Conservation (phyloP, 1,140 invertebrate species). For the Rhagoletis zephyria region DNA sequence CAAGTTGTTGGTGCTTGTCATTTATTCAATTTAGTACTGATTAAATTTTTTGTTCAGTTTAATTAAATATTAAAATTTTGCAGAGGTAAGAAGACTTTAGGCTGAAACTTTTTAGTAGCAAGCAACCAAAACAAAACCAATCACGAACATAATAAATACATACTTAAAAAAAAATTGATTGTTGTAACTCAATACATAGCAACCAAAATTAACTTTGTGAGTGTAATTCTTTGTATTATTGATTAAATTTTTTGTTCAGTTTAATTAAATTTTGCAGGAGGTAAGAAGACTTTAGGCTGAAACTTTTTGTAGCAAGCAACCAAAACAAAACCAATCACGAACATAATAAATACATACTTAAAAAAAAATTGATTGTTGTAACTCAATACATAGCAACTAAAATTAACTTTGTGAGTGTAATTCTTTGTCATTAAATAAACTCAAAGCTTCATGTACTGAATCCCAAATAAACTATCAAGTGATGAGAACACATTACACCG, state of each 20-base stretch:
- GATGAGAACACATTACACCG: not conserved
- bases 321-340: not conserved
- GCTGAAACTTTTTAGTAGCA: conserved; percentile 36
- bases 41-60: not conserved
- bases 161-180: not conserved
- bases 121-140: not conserved
- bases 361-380: conserved; percentile 28
- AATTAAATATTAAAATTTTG: too few relatives aligned
- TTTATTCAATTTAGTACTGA: not conserved
- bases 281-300: conserved; percentile 43
- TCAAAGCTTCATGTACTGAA: conserved; percentile 20
- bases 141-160: not conserved
- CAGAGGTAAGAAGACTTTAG: conserved; percentile 43
- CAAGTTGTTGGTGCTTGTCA: not conserved
- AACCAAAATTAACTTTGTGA: conserved; percentile 6
- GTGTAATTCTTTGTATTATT: conserved; percentile 43
- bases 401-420: conserved; percentile 23
- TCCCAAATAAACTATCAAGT: conserved; percentile 29
- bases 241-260: too few relatives aligned
- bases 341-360: not conserved
- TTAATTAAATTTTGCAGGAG: conserved; percentile 32
- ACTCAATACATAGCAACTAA: not conserved
- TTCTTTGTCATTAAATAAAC: conserved; percentile 39
- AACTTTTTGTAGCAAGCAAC: conserved; percentile 20
- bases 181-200: conserved; percentile 9